phyloP scores from a whole-genome alignment of 2,797 vertebrate genomes.

The Choloepus didactylus region DNA sequence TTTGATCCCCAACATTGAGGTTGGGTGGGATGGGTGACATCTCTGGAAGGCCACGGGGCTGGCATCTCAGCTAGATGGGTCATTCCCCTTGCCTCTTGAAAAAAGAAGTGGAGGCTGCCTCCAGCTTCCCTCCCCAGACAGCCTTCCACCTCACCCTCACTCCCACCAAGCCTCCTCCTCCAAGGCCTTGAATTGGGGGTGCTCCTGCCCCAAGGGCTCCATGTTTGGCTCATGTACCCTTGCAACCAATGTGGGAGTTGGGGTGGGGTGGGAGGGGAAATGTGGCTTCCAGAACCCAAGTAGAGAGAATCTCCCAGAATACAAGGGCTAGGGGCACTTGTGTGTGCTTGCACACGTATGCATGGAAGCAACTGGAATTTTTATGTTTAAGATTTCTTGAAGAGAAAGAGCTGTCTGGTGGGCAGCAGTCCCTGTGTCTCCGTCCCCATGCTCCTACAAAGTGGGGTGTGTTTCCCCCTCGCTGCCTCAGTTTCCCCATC shows the following conservation, averaged over 20 bases:
- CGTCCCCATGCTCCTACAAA: neutral
- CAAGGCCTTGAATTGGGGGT: neutral
- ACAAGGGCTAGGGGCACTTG: neutral
- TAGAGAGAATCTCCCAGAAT: slow-evolving; percentile 28
- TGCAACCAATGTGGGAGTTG: neutral
- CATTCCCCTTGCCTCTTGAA: neutral
- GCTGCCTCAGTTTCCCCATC: neutral
- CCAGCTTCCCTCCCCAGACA: neutral
- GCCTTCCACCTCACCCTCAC: too few relatives aligned
- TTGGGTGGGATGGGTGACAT: neutral
- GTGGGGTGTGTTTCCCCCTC: neutral
- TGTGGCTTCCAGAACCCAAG: neutral
- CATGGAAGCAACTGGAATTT: neutral
- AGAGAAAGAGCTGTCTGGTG: neutral
- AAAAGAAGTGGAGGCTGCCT: neutral
- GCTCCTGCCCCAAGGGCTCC: neutral
- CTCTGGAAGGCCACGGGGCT: neutral
- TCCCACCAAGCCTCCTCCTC: neutral
- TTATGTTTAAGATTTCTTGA: neutral
- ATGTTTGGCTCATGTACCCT: slow-evolving; percentile 13
- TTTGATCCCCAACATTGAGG: neutral
- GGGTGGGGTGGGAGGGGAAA: too few relatives aligned
- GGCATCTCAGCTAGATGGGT: neutral
- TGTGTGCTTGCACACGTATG: neutral
- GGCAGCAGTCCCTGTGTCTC: neutral